A percentile compares a stretch with the other conserved stretches of the same genome.
phyloP scores from a whole-genome alignment of 2,797 vertebrate species.

The Crypturellus tataupa region DNA sequence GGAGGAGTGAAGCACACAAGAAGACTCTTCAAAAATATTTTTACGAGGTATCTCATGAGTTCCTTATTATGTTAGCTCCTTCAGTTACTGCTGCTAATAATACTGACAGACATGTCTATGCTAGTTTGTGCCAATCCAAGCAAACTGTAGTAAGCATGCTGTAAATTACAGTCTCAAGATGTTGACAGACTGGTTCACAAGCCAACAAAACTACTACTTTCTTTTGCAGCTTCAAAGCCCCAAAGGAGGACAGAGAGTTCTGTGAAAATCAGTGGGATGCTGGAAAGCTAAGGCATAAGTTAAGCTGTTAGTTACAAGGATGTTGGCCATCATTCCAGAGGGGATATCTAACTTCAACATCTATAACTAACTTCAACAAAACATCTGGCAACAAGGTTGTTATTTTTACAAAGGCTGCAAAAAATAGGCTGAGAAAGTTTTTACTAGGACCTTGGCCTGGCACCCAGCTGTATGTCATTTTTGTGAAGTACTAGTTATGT shows the following conservation, averaged over 20 bases:
- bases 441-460: background rate
- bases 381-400: slow-evolving; percentile 23
- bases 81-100: slow-evolving; percentile 36
- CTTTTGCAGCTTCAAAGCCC: slow-evolving; percentile 55
- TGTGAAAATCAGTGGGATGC: slow-evolving; percentile 62
- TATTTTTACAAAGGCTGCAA: slow-evolving; percentile 23
- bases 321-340: slow-evolving; percentile 37
- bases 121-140: slow-evolving; percentile 59
- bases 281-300: slow-evolving; percentile 38
- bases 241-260: slow-evolving; percentile 49
- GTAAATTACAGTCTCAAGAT: slow-evolving; percentile 56
- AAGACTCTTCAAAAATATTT: slow-evolving; percentile 10
- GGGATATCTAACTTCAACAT: slow-evolving; percentile 31
- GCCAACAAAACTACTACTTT: slow-evolving; percentile 64
- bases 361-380: slow-evolving; percentile 37
- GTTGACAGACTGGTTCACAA: slow-evolving; percentile 62
- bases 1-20: background rate
- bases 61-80: slow-evolving; percentile 2
- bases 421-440: slow-evolving; percentile 48
- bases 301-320: background rate
- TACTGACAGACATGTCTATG: slow-evolving; percentile 44
- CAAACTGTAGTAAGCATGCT: slow-evolving; percentile 34
- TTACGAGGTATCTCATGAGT: slow-evolving; percentile 3
- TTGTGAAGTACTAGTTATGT: background rate
- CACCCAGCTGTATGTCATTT: background rate